Base-by-base conservation (phyloP, 2,888 invertebrate species). In the Cantharis lateralis region DNA sequence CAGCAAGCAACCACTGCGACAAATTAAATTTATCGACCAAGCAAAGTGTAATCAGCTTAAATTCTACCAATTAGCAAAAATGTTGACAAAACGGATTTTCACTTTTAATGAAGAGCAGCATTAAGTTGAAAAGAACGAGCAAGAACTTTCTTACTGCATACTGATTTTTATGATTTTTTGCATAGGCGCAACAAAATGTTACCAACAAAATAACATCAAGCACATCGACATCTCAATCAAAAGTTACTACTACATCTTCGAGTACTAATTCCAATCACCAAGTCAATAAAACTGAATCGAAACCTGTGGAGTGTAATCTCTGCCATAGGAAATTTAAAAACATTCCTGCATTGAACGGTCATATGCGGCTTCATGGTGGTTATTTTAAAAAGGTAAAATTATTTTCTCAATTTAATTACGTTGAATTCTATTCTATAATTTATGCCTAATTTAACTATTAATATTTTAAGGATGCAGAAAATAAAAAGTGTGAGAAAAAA, bases 321-420 rank as follows among this genome's bases (percentile, higher is more conserved):
- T 99, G 98, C 88, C 96, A 97, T 89, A 92, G 98, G 83, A 95
- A 96, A 87, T 99, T 98, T 90, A 98, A 98, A 90, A 98, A 98
- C 88, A 95, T 98, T 88, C 98, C 98, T 18, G 98, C 98, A 26
- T 92, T 99, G 75, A 99, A 99, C 89, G 98, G 98, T 10, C 98
- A 98, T 87, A 98, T 98, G 98, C 92, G 98, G 84, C 91, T 98
- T 80, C 98, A 99, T 88, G 98, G 98, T 66, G 98, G 98, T 75
- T 98, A 98, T 89, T 96, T 97, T 86, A 98, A 98, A 89, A 97
- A 96, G 93, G 95, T 95, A 88, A 82, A 79, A 32, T 13, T 5
- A 48, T 48, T 48, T 48, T 48, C 48, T 5, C 48, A n/a, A 48
- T 48, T 48, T n/a, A 48, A 48, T 48, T 48, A n/a, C 11, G 5